Evolutionary conservation across 1,140 invertebrate species (phyloP).

Genomic region (Anadara kagoshimensis): DNA sequence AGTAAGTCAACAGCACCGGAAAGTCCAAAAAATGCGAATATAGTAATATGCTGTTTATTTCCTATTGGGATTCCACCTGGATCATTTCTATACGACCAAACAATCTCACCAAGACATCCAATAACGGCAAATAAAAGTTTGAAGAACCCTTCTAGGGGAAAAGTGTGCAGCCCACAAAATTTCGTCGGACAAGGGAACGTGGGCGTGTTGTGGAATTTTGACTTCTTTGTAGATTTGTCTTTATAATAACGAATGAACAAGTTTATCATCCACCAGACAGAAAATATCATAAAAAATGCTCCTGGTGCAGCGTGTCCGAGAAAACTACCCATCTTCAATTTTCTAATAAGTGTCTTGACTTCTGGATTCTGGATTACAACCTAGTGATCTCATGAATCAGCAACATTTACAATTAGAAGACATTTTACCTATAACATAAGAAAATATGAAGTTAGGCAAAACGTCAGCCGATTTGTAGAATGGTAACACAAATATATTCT

Average conservation of each 20-base stretch:
- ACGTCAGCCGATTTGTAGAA: too few species aligned
- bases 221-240: constrained; percentile 44
- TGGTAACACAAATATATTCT: too few species aligned
- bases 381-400: too few species aligned
- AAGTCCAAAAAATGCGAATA: constrained; percentile 77
- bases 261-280: constrained; percentile 74
- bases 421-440: too few species aligned
- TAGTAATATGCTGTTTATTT: constrained; percentile 77
- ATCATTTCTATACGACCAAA: constrained; percentile 69
- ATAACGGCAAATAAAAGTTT: constrained; percentile 70
- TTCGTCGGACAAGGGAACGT: constrained; percentile 59
- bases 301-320: constrained; percentile 75
- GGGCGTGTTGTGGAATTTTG: constrained; percentile 62
- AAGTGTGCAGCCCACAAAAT: constrained; percentile 32
- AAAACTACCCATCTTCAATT: constrained; percentile 73
- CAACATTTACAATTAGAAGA: too few species aligned
- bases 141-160: constrained; percentile 67
- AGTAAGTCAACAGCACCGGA: constrained; percentile 74
- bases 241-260: constrained; percentile 67
- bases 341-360: too few species aligned
- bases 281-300: constrained; percentile 75
- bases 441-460: too few species aligned
- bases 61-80: constrained; percentile 71
- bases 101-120: constrained; percentile 72
- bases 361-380: too few species aligned